These are phyloP conservation scores for Eurosta solidaginis DNA, from an alignment of 1,140 invertebrate genomes.

Conservation along the genomic window DNA sequence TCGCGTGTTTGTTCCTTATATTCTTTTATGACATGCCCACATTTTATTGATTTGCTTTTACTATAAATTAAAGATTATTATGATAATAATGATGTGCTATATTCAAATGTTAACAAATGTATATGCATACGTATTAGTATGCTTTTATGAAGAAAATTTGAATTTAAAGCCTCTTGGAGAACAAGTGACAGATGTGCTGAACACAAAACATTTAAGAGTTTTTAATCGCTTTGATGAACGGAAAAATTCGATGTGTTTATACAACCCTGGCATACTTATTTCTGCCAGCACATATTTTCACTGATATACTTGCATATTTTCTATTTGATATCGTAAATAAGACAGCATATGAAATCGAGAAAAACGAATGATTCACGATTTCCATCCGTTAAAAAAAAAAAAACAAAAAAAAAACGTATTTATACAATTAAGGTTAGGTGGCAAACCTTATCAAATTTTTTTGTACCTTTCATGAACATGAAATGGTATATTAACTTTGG, in stretches of 20 bases:
- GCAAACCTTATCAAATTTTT: too few species aligned
- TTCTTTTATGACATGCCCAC: background rate
- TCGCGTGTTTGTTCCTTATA: background rate
- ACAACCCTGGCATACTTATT: background rate
- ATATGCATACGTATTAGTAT: background rate
- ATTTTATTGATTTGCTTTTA: constrained; percentile 1
- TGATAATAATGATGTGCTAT: background rate
- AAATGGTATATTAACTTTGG: too few species aligned
- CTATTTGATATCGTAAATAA: too few species aligned
- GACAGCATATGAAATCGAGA: too few species aligned
- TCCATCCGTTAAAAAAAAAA: too few species aligned
- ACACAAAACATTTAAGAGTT: background rate
- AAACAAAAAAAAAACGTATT: too few species aligned
- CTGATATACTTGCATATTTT: too few species aligned
- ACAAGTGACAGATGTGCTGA: background rate
- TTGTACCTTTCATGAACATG: too few species aligned
- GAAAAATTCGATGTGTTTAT: background rate
- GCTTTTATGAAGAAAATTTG: background rate
- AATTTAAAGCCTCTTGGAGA: background rate
- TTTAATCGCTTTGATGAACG: background rate
- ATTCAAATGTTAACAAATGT: background rate
- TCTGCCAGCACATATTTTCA: background rate
- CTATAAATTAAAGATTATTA: background rate
- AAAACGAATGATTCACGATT: too few species aligned
- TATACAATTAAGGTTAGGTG: too few species aligned